These are phyloP conservation scores for Pangasius mekongensis DNA, from an alignment of 2,797 vertebrate species.

Conservation along the genomic window DNA sequence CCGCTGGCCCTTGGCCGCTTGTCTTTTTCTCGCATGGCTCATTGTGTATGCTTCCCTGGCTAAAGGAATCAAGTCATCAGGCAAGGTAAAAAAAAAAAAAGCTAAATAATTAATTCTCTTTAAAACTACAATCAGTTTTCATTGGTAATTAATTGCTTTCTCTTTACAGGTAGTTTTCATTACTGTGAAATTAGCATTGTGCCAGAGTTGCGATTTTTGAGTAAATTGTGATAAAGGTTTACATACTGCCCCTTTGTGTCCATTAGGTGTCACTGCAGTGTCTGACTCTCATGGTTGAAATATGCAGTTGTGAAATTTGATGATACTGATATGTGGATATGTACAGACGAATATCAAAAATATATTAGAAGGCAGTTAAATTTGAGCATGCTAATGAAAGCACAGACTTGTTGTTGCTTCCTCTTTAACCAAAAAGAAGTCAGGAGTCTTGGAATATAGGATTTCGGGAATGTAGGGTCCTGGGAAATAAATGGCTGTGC, in stretches of 20 bases:
- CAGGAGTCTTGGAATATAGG: not conserved
- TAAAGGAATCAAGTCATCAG: conserved; percentile 98
- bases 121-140: not conserved
- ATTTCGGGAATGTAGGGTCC: not conserved
- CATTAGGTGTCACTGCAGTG: not conserved
- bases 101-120: not conserved
- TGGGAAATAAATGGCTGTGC: not conserved
- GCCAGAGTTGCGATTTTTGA: not conserved
- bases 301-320: not conserved
- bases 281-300: not conserved
- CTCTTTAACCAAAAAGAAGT: not conserved
- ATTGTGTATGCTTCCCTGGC: conserved; percentile 95
- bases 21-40: conserved; percentile 91
- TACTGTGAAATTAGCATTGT: conserved; percentile 2
- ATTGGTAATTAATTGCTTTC: not conserved
- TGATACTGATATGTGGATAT: not conserved
- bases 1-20: conserved; percentile 90
- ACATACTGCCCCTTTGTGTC: not conserved
- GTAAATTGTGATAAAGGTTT: not conserved
- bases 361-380: not conserved
- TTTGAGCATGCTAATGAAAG: not conserved
- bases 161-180: conserved; percentile 2
- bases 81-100: conserved; percentile 81
- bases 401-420: not conserved
- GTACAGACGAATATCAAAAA: not conserved